Evolutionary conservation across 1,140 invertebrate species (phyloP).

Genomic region (Panulirus ornatus): DNA sequence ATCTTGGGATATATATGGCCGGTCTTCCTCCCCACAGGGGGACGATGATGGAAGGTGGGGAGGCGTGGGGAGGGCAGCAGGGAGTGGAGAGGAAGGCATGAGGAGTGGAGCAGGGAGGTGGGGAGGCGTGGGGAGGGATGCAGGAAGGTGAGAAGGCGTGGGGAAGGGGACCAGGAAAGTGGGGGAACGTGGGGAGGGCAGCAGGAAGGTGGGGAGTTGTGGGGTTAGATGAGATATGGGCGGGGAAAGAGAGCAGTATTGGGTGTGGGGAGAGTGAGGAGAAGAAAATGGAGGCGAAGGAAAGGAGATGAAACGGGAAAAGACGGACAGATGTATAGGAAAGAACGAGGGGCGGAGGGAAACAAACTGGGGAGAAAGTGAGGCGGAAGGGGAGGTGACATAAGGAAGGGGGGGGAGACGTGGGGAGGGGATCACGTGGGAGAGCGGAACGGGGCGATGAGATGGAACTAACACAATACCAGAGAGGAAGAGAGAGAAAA

Average conservation of each 20-base stretch:
- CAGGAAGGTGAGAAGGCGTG: background rate
- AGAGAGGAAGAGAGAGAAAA: background rate
- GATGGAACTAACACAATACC: no score
- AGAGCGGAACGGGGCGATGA: background rate
- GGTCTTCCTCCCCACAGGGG: conserved; percentile 30
- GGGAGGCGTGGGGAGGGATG: background rate
- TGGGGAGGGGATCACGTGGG: background rate
- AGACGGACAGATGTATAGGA: background rate
- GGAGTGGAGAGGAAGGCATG: background rate
- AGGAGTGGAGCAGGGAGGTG: background rate
- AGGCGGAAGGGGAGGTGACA: background rate
- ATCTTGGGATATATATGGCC: conserved; percentile 68
- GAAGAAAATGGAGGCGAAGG: background rate
- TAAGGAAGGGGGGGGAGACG: background rate
- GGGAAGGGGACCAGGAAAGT: background rate
- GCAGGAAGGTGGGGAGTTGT: no score
- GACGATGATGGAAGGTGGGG: conserved; percentile 62
- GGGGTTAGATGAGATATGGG: background rate
- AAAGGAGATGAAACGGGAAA: background rate
- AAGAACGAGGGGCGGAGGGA: background rate
- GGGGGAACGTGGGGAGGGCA: background rate
- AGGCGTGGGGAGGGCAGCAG: background rate
- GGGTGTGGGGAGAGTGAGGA: background rate
- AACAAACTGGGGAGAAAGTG: background rate
- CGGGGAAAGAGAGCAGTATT: background rate